Evolutionary conservation across 2,888 invertebrate species (phyloP), one percentile per base, ranked within the genome.

Genomic region (Eurois occulta): DNA sequence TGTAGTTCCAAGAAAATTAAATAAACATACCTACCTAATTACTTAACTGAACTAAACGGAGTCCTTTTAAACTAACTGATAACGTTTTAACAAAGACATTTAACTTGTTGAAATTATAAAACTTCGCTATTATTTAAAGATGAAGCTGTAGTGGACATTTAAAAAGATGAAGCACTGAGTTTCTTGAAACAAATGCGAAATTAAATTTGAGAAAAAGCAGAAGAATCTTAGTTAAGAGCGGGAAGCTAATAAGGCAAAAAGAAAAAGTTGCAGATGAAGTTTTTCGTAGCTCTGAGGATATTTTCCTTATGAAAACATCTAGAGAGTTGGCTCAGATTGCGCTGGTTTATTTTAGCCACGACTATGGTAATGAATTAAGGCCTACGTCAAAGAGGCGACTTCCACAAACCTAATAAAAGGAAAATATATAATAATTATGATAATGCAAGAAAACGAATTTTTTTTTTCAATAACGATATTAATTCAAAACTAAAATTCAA

Each of bases 231-330:
- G 93, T 94, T 93, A 94, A 94, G 92, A 93, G 89, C 90, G 92
- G 91, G 91, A 92, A 94, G 94, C 92, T 93, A 94, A 95, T 94
- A 94, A 94, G 91, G 88, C 87, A 87, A 89, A 91, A 93, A 91
- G 90, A 91, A 94, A 94, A 95, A 94, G 92, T 94, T 93, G 88
- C 90, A 91, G 91, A 92, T 92, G 90, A 95, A 95, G 94, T 94
- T 94, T 94, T 93, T 91, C 91, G 93, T 91, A 89, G 90, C 91
- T 90, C 91, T 90, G 87, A 91, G 90, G 90, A 94, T 94, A 94
- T 91, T 93, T 94, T 94, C 92, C 92, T 93, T 93, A 93, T 94
- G 91, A 93, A 94, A 94, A 94, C 92, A 93, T 92, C 91, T 90
- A 88, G 91, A 90, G 91, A 93, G 90, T 91, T 90, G 88, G 90